Evolutionary conservation across 2,797 vertebrate genomes (phyloP).

Genomic region (Cephalopachus bancanus): DNA sequence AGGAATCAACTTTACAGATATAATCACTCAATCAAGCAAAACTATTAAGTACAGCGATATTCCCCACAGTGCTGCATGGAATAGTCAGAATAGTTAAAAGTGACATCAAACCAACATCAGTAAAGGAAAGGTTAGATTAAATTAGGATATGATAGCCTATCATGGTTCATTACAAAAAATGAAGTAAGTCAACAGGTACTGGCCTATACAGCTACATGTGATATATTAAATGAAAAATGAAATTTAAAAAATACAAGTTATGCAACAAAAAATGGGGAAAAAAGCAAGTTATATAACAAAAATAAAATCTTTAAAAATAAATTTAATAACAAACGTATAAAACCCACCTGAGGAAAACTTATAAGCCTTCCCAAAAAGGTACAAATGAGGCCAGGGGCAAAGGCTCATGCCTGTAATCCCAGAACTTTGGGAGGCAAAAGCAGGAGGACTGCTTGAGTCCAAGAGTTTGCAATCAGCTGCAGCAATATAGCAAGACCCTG

Average conservation of each 20-base stretch:
- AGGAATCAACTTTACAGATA: background rate
- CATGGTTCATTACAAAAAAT: slow-evolving; percentile 19
- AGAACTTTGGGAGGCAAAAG: no score
- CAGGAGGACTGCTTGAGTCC: no score
- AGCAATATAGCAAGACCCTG: no score
- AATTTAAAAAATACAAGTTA: no score
- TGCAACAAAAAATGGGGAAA: background rate
- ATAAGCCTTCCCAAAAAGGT: background rate
- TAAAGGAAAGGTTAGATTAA: slow-evolving; percentile 9
- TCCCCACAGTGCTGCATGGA: background rate
- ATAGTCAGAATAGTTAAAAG: slow-evolving; percentile 34
- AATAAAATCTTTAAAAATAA: slow-evolving; percentile 48
- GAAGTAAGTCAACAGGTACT: background rate
- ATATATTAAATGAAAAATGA: background rate
- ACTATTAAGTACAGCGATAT: background rate
- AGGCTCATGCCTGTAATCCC: background rate
- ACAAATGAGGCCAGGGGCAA: background rate
- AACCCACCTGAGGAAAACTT: slow-evolving; percentile 47
- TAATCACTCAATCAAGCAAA: background rate
- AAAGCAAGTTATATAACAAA: background rate
- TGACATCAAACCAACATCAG: background rate
- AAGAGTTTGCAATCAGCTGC: no score
- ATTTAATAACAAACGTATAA: slow-evolving; percentile 22
- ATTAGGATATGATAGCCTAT: background rate
- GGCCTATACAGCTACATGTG: background rate